Evolutionary conservation across 1,140 invertebrate species (phyloP).

Genomic region (Leptopilina clavipes): DNA sequence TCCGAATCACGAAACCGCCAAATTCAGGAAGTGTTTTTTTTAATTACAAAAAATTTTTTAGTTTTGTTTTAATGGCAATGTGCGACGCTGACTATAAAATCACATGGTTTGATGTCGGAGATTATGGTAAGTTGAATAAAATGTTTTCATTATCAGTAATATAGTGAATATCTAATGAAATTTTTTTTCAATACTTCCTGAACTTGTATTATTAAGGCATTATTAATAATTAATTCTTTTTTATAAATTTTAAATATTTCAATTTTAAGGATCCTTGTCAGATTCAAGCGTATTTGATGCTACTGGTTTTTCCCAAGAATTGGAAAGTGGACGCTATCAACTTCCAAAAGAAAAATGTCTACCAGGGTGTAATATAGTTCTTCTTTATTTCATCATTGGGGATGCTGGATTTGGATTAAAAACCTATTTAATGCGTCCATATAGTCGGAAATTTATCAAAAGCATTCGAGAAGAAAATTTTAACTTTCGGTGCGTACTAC

Average conservation of each 20-base stretch:
- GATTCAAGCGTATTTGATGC: not conserved
- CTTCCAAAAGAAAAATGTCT: not conserved
- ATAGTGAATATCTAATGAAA: too few species aligned
- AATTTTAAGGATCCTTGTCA: not conserved
- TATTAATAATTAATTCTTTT: too few species aligned
- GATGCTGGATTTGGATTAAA: not conserved
- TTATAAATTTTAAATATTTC: too few species aligned
- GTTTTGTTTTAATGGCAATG: conserved; percentile 68
- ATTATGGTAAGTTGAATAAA: not conserved
- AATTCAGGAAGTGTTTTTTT: conserved; percentile 65
- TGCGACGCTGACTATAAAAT: conserved; percentile 70
- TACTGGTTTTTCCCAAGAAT: not conserved
- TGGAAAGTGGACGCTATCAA: not conserved
- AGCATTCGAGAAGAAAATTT: not conserved
- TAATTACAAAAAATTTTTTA: conserved; percentile 62
- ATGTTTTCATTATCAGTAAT: not conserved
- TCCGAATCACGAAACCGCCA: conserved; percentile 60
- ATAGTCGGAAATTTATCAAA: not conserved
- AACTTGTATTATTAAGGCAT: too few species aligned
- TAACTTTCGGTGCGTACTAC: not conserved
- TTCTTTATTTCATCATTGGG: not conserved
- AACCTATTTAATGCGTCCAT: not conserved
- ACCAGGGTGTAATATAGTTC: not conserved
- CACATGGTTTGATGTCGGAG: conserved; percentile 68
- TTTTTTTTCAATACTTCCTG: too few species aligned